Conservation (phyloP, 2,888 invertebrate species). For the Leucophenga montana region DNA sequence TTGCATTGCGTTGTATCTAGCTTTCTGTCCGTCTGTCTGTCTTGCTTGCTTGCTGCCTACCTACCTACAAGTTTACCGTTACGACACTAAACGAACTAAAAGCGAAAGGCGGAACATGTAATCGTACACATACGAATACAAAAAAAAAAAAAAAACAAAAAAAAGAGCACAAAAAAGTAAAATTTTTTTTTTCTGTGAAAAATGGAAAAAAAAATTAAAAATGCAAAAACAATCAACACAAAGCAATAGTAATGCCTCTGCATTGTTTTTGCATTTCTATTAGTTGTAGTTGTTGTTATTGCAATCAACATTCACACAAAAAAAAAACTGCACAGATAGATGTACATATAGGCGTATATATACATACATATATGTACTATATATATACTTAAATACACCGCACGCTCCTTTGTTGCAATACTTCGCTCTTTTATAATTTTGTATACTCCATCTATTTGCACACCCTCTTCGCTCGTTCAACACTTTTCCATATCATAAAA, state of each 20-base stretch:
- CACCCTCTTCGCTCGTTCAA: neutral
- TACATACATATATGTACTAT: no score
- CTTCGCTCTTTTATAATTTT: neutral
- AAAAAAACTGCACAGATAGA: neutral
- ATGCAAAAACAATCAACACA: conserved; percentile 3
- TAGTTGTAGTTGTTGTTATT: neutral
- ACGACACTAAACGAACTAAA: neutral
- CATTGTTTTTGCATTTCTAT: neutral
- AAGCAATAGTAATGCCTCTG: neutral
- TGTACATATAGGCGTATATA: no score
- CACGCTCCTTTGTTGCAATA: no score
- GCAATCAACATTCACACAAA: neutral
- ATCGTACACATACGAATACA: conserved; percentile 2
- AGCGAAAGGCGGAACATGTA: conserved; percentile 22
- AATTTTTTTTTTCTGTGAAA: neutral
- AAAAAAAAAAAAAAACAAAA: neutral
- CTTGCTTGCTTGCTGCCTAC: no score
- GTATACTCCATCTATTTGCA: neutral
- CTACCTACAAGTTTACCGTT: conserved; percentile 2
- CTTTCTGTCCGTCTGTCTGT: neutral
- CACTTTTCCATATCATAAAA: neutral
- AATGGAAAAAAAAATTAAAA: neutral
- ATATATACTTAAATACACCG: no score
- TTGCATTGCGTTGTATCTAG: neutral
- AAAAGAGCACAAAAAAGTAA: no score